Evolutionary conservation across 1,140 invertebrate species (phyloP).

Genomic region (Hypothenemus hampei): DNA sequence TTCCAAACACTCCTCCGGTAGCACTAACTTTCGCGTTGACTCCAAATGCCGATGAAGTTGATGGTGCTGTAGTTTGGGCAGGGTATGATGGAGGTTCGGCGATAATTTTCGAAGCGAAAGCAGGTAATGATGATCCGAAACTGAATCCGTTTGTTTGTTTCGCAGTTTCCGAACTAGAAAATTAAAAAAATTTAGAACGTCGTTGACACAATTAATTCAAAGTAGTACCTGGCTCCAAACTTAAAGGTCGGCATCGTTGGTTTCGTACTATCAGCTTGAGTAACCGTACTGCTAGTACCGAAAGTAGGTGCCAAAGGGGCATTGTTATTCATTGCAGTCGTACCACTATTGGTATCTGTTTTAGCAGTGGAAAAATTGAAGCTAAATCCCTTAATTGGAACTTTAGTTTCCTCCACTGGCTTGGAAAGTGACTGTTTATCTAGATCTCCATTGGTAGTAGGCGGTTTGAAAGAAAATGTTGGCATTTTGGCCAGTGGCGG

Average conservation of each 20-base stretch:
- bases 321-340: not conserved
- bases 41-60: not conserved
- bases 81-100: not conserved
- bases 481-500: not conserved
- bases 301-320: constrained; percentile 5
- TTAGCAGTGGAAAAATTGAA: constrained; percentile 4
- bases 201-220: not conserved
- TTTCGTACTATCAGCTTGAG: constrained; percentile 4
- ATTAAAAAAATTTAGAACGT: not conserved
- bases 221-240: constrained; percentile 1
- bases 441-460: constrained; percentile 8
- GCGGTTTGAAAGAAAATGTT: constrained; percentile 7
- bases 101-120: too few relatives aligned
- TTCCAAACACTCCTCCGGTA: not conserved
- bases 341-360: too few relatives aligned
- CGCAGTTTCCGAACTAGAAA: not conserved
- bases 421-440: not conserved
- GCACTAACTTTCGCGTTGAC: not conserved
- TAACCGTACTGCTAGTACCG: not conserved
- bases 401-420: not conserved
- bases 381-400: not conserved
- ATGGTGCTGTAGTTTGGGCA: not conserved
- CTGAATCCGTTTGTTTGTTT: constrained; percentile 23
- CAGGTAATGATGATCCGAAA: constrained; percentile 7
- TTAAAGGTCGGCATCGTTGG: constrained; percentile 1